A percentile compares a stretch with the other conserved stretches of the same genome.
phyloP scores from a whole-genome alignment of 2,113 vertebrate species.

The Fulmarus glacialis region DNA sequence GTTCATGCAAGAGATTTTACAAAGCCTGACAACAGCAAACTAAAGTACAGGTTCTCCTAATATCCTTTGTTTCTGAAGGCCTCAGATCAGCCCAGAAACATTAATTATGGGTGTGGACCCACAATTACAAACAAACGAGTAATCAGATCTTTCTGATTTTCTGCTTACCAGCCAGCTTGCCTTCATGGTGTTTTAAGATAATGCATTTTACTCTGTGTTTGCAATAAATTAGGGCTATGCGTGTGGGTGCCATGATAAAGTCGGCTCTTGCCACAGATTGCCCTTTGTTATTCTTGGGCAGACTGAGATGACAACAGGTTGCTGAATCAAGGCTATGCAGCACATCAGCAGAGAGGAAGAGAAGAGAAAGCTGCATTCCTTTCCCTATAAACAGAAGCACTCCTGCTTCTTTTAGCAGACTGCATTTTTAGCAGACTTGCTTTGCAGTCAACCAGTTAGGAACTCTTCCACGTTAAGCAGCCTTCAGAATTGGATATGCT shows the following conservation, averaged over 20 bases:
- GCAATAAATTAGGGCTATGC: background rate
- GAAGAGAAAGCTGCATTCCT: background rate
- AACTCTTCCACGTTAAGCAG: background rate
- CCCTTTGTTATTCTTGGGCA: background rate
- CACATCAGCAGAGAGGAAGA: background rate
- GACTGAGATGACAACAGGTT: background rate
- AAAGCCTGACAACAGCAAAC: background rate
- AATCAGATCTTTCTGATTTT: background rate
- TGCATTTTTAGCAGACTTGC: background rate
- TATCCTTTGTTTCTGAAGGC: background rate
- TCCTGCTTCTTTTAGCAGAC: background rate
- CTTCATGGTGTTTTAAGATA: background rate
- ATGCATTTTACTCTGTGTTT: background rate
- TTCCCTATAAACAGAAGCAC: background rate
- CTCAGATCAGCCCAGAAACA: background rate
- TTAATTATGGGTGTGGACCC: background rate
- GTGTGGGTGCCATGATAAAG: background rate
- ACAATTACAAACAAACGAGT: background rate
- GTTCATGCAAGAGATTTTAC: background rate
- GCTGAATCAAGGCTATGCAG: accelerated
- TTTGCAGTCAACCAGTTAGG: background rate
- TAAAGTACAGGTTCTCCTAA: background rate
- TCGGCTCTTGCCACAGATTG: background rate
- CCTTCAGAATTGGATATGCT: background rate
- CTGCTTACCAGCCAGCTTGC: background rate